Conservation (phyloP, 2,113 vertebrate genomes). For the Entomyzon cyanotis region DNA sequence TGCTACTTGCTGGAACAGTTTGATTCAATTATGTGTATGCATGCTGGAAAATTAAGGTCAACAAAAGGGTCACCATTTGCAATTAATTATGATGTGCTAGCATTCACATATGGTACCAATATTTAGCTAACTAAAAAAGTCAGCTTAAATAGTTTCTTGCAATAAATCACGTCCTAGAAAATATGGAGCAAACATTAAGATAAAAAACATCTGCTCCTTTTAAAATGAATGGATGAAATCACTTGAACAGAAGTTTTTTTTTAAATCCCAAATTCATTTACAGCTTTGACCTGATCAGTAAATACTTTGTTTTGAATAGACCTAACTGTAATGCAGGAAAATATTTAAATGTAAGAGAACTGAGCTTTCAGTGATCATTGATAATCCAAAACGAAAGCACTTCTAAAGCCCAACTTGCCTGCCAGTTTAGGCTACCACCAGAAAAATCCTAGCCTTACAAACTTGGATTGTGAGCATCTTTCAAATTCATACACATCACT, state of each 20-base stretch:
- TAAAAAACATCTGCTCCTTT: slow-evolving; percentile 79
- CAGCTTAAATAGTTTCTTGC: slow-evolving; percentile 73
- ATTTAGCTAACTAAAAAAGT: slow-evolving; percentile 77
- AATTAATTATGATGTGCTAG: slow-evolving; percentile 79
- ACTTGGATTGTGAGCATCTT: not conserved
- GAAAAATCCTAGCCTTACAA: not conserved
- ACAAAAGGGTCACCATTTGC: slow-evolving; percentile 76
- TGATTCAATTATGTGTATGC: slow-evolving; percentile 69
- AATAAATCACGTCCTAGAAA: slow-evolving; percentile 77
- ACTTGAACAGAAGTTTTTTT: slow-evolving; percentile 45
- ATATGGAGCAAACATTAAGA: slow-evolving; percentile 72
- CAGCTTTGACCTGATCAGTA: slow-evolving; percentile 48
- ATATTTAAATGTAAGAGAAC: not conserved
- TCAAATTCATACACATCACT: not conserved
- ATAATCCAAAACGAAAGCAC: not conserved
- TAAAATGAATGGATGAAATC: slow-evolving; percentile 57
- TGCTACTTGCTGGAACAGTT: slow-evolving; percentile 64
- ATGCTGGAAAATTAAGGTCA: slow-evolving; percentile 69
- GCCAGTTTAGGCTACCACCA: not conserved
- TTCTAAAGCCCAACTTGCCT: not conserved
- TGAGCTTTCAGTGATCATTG: not conserved
- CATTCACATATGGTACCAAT: slow-evolving; percentile 78
- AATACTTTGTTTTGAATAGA: slow-evolving; percentile 6
- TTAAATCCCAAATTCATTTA: slow-evolving; percentile 30
- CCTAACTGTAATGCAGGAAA: not conserved